phyloP scores from a whole-genome alignment of 2,797 vertebrate genomes.

The Otolemur crassicaudatus region DNA sequence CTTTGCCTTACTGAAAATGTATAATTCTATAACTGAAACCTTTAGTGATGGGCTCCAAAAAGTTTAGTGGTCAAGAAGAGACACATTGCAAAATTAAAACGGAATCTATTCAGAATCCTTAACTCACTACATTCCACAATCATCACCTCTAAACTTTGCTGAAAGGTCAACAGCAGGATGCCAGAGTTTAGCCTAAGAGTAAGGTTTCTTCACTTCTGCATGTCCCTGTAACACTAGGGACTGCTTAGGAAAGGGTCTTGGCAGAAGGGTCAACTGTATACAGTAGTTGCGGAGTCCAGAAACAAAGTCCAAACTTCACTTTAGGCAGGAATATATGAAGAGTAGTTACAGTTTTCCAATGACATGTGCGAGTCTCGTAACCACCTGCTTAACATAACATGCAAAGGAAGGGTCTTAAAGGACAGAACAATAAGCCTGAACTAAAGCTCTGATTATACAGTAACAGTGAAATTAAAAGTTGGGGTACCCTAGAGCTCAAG shows the following conservation, averaged over 20 bases:
- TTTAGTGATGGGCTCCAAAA: constrained; percentile 68
- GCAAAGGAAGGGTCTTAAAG: constrained; percentile 78
- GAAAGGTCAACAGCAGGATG: constrained; percentile 50
- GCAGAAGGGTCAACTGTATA: constrained; percentile 68
- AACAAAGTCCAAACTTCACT: constrained; percentile 64
- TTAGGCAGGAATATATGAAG: constrained; percentile 74
- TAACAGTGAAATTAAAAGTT: constrained; percentile 72
- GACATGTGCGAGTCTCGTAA: constrained; percentile 81
- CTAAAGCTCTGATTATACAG: constrained; percentile 46
- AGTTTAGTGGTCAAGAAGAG: constrained; percentile 68
- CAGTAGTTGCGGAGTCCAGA: constrained; percentile 70
- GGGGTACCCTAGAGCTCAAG: constrained; percentile 53
- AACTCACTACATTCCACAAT: constrained; percentile 58
- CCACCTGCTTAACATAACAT: constrained; percentile 74
- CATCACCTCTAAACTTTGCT: constrained; percentile 75
- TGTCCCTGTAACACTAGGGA: not conserved
- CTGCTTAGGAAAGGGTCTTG: constrained; percentile 66
- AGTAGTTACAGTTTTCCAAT: constrained; percentile 75
- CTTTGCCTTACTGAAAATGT: constrained; percentile 52
- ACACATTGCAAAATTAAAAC: constrained; percentile 82
- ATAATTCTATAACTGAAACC: constrained; percentile 72
- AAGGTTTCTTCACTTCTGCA: not conserved
- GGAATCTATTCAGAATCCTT: constrained; percentile 76
- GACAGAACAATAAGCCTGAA: constrained; percentile 75
- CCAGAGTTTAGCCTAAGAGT: constrained; percentile 19